phyloP scores from a whole-genome alignment of 1,140 invertebrate genomes.

The Bombus ignitus region DNA sequence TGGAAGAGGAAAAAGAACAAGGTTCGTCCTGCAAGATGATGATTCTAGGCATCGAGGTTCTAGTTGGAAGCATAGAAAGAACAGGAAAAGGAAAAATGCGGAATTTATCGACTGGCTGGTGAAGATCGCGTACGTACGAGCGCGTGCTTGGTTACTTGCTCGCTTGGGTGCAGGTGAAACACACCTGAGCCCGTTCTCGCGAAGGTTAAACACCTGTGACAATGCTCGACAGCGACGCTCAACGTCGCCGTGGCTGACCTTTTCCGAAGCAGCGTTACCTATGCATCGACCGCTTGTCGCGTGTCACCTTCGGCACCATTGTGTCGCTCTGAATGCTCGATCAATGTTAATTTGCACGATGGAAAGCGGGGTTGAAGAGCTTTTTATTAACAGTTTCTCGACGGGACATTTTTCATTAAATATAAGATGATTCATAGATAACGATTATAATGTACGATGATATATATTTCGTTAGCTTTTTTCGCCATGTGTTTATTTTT shows the following conservation, averaged over 20 bases:
- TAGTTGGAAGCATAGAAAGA: constrained; percentile 42
- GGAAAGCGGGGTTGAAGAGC: not conserved
- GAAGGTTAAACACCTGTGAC: constrained; percentile 66
- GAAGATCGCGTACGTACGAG: constrained; percentile 54
- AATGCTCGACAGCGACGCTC: constrained; percentile 49
- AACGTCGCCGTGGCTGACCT: constrained; percentile 43
- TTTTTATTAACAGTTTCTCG: not conserved
- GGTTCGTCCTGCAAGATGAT: constrained; percentile 37
- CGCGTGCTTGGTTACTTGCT: constrained; percentile 27
- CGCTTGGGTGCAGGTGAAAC: constrained; percentile 49
- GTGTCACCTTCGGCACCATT: constrained; percentile 33
- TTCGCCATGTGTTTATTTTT: not conserved
- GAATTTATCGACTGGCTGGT: constrained; percentile 63
- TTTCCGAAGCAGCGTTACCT: constrained; percentile 15
- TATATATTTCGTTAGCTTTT: not conserved
- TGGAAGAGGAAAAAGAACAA: not conserved
- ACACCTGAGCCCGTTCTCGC: constrained; percentile 55
- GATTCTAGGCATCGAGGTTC: not conserved
- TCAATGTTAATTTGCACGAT: not conserved
- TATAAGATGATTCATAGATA: too few relatives aligned
- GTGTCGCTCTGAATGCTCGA: not conserved
- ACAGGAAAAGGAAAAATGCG: constrained; percentile 60
- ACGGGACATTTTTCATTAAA: too few relatives aligned
- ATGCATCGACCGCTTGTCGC: constrained; percentile 28
- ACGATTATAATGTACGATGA: too few relatives aligned